Base-by-base conservation (phyloP, 2,113 vertebrate species). In the Suncus etruscus region DNA sequence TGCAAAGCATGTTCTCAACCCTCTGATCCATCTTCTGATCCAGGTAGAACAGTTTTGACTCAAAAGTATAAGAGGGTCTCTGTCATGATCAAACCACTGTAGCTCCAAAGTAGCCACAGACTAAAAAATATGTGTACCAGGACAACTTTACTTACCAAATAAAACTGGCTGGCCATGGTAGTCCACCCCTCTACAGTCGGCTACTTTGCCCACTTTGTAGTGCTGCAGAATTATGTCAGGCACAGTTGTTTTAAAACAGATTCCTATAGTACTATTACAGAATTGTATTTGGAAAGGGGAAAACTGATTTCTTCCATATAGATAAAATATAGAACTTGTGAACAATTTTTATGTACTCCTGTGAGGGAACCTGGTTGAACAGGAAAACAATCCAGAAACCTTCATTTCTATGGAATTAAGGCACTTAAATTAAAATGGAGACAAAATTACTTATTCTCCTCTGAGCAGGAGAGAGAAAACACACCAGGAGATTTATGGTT, bases 81-180 rank as follows among this genome's bases (percentile, higher is more conserved):
- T 85, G 27, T 72, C 66, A 69, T 25, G 69, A 11, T 78, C 70
- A 73, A 8, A 78, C 27, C 16, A 11, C 32, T 81, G 2, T 58
- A 48, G 77, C 51, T 32, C n/a, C 0, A 50, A 89, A 92, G 79
- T 47, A 88, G 63, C n/a, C 27, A 11, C 47, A 93, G 88, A 66
- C 58, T 65, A 79, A 68, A 50, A 29, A 58, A 79, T 48, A 27
- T 48, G 18, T 18, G 4, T 81, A 78, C 87, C 87, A 92, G 75
- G 87, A 80, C 73, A 89, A 84, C 74, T 91, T 92, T 32, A 89
- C 86, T 91, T 90, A 65, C 88, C 58, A 73, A 63, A 75, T 75
- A 65, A 79, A 70, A 11, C 61, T 86, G 27, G 39, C 86, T 61
- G 31, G 11, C 25, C 84, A 54, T 48, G 8, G 90, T 78, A 27